Base-by-base conservation (phyloP, 2,797 vertebrate genomes). In the Iguana delicatissima region DNA sequence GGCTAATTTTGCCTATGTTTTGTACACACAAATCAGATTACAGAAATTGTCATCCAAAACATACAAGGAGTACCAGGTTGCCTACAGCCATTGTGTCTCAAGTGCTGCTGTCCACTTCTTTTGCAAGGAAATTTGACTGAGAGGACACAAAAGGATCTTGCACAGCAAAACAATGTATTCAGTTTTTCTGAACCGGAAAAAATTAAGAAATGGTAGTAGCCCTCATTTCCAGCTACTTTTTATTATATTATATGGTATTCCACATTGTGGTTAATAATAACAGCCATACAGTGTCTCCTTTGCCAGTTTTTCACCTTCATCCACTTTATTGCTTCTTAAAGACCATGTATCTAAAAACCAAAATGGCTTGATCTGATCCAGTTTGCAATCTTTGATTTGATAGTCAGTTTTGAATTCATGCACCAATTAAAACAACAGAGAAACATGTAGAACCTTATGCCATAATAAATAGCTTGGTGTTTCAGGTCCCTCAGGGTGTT, bases 191-290 rank as follows among this genome's bases (percentile, higher is more conserved):
- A 72, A 46, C 52, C 76, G 72, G 89, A 88, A 73, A 46, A 91
- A 77, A 90, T 42, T 52, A 83, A 79, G 64, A 67, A 67, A 67
- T 3, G 8, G 64, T 9, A 29, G 26, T 67, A 64, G 93, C 35
- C 64, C 57, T 64, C 2, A 14, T 84, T 79, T 35, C 69, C 55
- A 88, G 80, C 42, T 46, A 89, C 55, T 57, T 67, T 50, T 73
- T 24, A 16, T 91, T 88, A 89, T 0, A 0, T 72, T n/a, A 50
- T 20, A 91, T 59, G 42, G 24, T 46, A 74, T 83, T 84, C 93
- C 64, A 92, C 50, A 87, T 87, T 38, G 76, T 87, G 74, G 42
- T 13, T 74, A 89, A 86, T 89, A 88, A 18, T 93, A 46, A 29
- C 85, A 35, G 22, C 18, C 10, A 32, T 0, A 0, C n/a, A 90